Evolutionary conservation across 2,113 vertebrate species (phyloP), one percentile per base, ranked within the genome.

Genomic region (Cinclus cinclus): DNA sequence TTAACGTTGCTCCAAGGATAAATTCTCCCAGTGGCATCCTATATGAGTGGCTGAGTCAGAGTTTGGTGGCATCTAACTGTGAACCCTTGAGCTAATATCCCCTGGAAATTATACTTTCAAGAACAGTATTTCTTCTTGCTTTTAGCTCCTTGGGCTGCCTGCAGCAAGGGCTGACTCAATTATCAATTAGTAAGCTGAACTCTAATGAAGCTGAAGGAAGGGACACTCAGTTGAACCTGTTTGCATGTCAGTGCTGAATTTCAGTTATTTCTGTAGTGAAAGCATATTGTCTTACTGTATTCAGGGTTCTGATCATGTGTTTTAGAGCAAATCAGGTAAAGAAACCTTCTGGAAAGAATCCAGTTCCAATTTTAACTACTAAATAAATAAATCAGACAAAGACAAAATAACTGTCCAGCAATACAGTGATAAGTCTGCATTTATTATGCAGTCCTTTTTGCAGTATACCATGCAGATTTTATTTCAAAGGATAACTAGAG

Each of bases 281-380:
- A 92, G 62, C 44, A 42, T 87, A 93, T 94, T 90, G 46, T 81
- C 53, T 97, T 93, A 90, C 93, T 41, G 13, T 60, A 78, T 81
- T 92, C 39, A 64, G 69, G 52, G 30, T 41, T 90, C 49, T 49
- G 35, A 41, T 68, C 35, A 21, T 56, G 60, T 53, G 9, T n/a
- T 82, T 81, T 24, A 78, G 52, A 91, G 62, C 23, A 73, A 41
- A 86, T 47, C 1, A 2, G 42, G 11, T 89, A 84, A 35, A 68
- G 60, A 96, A 92, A 49, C 73, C 37, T 79, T 79, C 53, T 96
- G 94, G 64, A 93, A 89, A 58, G 6, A 53, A 71, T 81, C 65
- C 73, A 87, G 16, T 73, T 90, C 76, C 95, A 94, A 92, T 81
- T 92, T 92, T 83, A 89, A 31, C 80, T 65, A 13, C 73, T 87